Base-by-base conservation (phyloP, 2,888 invertebrate genomes). In the Pollenia angustigena region DNA sequence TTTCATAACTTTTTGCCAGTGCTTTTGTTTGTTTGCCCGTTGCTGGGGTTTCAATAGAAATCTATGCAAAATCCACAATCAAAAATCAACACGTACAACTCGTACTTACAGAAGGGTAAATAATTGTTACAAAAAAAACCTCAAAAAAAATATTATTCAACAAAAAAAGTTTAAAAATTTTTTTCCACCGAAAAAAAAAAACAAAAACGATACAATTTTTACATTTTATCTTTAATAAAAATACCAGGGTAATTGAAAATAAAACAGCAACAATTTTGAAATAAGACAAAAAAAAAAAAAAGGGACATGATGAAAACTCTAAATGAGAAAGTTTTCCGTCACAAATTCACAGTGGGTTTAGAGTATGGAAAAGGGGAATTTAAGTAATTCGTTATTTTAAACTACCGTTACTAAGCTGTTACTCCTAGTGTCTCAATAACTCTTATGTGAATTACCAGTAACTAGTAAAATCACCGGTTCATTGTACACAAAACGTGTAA, bases 81-180 rank as follows among this genome's bases (percentile, higher is more conserved):
- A 62, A 50, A 75, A 60, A 58, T 58, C 48, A 75, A 62, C 60
- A 75, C 74, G 74, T 75, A 62, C 74, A 75, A 60, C 62, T 75
- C 48, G 40, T 75, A 54, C 62, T 60, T 18, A 7, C 58, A 32
- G n/a, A 10, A 60, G 40, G 16, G 42, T 62, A 62, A 60, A 75
- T 50, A 62, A 62, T 75, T 75, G 46, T 42, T 32, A 58, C 44
- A 72, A 40, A 23, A 58, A 58, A 72, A 14, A 44, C 9, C 18
- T 56, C 44, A 11, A 58, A 58, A 23, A 54, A 56, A 10, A 44
- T n/a, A 52, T 4, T 32, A 6, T 6, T 6, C 32, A 32, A 32
- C 32, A 32, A 32, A 32, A 32, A 32, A 32, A 32, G 32, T 32
- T 6, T 6, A 32, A 4, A 32, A 32, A 69, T 40, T 11, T 56